Base-by-base conservation (phyloP, 2,797 vertebrate genomes). In the Argentina silus region DNA sequence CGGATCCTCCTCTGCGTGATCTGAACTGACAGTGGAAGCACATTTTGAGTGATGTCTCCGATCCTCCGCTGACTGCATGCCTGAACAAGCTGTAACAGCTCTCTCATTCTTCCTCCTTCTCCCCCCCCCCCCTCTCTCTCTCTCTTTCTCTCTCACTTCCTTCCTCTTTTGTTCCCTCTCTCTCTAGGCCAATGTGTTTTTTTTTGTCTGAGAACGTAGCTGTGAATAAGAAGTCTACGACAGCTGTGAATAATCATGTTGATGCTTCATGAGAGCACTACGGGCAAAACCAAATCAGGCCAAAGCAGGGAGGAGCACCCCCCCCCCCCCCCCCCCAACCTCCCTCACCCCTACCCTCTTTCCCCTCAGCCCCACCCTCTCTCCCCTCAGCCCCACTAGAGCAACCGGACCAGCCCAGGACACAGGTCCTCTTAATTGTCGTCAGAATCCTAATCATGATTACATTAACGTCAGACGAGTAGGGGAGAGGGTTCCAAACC, bases 381-480 rank as follows among this genome's bases (percentile, higher is more conserved):
- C 75, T 0, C 4, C 67, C 78, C 44, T 42, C 57, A 80, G 78
- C 89, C 74, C n/a, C 19, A 69, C 6, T 44, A 74, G 79, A 0
- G 2, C 48, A 83, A 79, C 42, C 43, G 77, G 76, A 86, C 42
- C 81, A 71, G 76, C 72, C 81, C 63, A 80, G 83, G n/a, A 88
- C 72, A 88, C 69, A 21, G 68, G 81, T 75, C 77, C 73, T 86
- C 76, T 79, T 87, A 87, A 87, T 62, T 85, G 72, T 53, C 88
- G 70, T 64, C 83, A 84, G 43, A 42, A 43, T 23, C 43, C 67
- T 87, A 88, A 88, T 86, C 79, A 76, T 21, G 78, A 43, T 64
- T 87, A 74, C 72, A 77, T 77, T 76, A 83, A 83, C 5, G 1
- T 56, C 21, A 56, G 63, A 67, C 9, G 36, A 51, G 23, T 42